Evolutionary conservation across 2,888 invertebrate species (phyloP), one percentile per base, ranked within the genome.

Genomic region (Molanna angustata): DNA sequence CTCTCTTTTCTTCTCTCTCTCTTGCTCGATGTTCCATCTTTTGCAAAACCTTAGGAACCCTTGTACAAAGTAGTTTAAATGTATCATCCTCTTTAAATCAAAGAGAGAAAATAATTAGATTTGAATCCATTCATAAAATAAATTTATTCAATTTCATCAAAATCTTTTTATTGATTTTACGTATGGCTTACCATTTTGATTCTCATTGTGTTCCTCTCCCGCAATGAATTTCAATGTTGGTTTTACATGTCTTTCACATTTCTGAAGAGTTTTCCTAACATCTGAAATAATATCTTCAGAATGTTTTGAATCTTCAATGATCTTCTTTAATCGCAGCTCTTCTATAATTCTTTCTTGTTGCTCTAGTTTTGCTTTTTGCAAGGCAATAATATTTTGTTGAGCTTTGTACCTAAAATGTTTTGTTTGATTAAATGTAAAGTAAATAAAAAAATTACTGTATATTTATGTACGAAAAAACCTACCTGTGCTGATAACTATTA

Each of bases 321-420:
- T 78, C 67, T 83, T 85, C 52, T 84, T 83, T 46, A 88, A 70
- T 64, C 84, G 86, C 1, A 89, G 68, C 64, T 87, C 83, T 65
- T 86, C 82, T 52, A 89, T 89, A n/a, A 86, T 65, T 62, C 82
- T 79, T 60, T 82, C 83, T 66, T 89, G 88, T 54, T 86, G 82
- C 53, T 84, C 82, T 53, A 90, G 66, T 69, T 87, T 87, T 1
- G 78, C 70, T 65, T 81, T 85, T 66, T 89, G 88, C 20, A 83
- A 68, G 20, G 86, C 83, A 53, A 89, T 89, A 37, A 88, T 84
- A 60, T 82, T 80, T 64, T 84, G 84, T 65, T 89, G 89, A 7
- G 85, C 78, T 67, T 82, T 82, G 56, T 82, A 83, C 61, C 86
- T 82, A 43, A 19, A 54, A 37, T 17, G 4, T n/a, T n/a, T n/a